Base-by-base conservation (phyloP, 2,888 invertebrate species). In the Sepioteuthis lessoniana region DNA sequence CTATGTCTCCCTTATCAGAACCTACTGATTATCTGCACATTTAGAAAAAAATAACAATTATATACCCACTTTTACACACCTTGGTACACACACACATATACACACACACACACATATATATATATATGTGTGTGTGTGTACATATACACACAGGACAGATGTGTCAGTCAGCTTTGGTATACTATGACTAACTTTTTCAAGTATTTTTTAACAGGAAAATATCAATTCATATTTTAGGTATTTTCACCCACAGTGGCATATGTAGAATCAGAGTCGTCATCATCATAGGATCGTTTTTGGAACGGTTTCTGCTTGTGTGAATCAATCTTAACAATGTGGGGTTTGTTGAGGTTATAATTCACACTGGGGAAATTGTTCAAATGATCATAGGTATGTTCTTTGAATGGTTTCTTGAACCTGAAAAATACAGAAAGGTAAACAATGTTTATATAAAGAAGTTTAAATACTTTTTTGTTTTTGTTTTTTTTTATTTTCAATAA, bases 241-340 rank as follows among this genome's bases (percentile, higher is more conserved):
- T 42, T 92, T 21, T 92, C 92, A 4, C 92, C 92, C 1, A 92
- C 92, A 46, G 92, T 92, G 46, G 92, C 92, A 92, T 92, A 92
- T 31, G 92, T 92, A 31, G 92, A 92, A 31, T 92, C 92, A 8
- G 92, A 92, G 47, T 92, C 92, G 1, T 42, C 42, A 92, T 92
- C 92, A 13, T 92, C 92, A 31, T 7, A 47, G 19, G 92, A 92
- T 16, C 92, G 42, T 92, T 92, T 92, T 13, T 46, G 25, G 31
- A 47, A n/a, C 16, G 42, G 46, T 35, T 92, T 92, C 19, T 42
- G 28, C 42, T 31, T 92, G 7, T 92, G 16, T 21, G 92, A 46
- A 21, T 92, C 92, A 25, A 92, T n/a, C 42, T 47, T 42, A 16
- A 92, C 92, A 28, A n/a, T 47, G 16, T 92, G 47, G 10, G 92